phyloP scores from a whole-genome alignment of 1,140 invertebrate genomes.

The Ptiloglossa arizonensis region DNA sequence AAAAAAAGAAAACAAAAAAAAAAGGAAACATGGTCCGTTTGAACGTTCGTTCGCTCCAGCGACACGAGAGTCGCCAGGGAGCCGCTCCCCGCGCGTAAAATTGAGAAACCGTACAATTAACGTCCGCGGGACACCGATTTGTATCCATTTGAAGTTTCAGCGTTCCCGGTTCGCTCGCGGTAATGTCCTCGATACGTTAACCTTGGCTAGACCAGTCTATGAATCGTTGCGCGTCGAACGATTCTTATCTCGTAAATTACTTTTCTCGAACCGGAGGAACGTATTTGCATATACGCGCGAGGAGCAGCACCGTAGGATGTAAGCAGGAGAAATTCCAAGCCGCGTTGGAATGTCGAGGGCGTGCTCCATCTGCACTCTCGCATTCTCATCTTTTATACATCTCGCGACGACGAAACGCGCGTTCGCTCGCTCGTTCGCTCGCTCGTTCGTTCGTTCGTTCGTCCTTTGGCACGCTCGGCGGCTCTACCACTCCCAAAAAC shows the following conservation, averaged over 20 bases:
- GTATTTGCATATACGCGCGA: slow-evolving; percentile 16
- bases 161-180: background rate
- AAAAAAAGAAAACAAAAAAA: background rate
- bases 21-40: background rate
- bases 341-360: slow-evolving; percentile 61
- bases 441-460: too few species aligned
- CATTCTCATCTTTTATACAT: slow-evolving; percentile 51
- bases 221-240: background rate
- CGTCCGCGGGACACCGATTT: too few species aligned
- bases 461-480: too few species aligned
- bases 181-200: slow-evolving; percentile 4
- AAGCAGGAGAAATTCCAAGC: slow-evolving; percentile 54
- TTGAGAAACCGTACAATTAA: too few species aligned
- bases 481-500: slow-evolving; percentile 49
- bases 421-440: too few species aligned
- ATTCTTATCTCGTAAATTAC: slow-evolving; percentile 21
- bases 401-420: slow-evolving; percentile 14
- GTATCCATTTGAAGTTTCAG: background rate
- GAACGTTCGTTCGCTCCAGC: background rate
- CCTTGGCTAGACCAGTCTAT: slow-evolving; percentile 11
- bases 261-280: background rate
- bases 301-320: slow-evolving; percentile 11
- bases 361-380: slow-evolving; percentile 50
- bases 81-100: too few species aligned
- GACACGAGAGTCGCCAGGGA: too few species aligned